A percentile compares a stretch with the other conserved stretches of the same genome.
Conservation (phyloP, 2,113 vertebrate genomes). For the Alexandromys fortis region DNA sequence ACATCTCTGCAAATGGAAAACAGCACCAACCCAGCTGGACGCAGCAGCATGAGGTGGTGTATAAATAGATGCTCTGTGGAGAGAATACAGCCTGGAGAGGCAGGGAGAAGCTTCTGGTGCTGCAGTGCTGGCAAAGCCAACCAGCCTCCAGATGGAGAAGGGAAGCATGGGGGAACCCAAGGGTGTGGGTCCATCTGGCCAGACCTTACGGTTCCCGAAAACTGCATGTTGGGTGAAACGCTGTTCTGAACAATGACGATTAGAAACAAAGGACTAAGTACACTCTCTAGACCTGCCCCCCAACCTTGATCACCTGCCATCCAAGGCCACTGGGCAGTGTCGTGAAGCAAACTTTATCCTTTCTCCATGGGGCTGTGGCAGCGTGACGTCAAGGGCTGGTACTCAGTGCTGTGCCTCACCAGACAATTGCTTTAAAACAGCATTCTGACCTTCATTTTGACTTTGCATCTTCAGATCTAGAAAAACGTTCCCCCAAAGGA, state of each 20-base stretch:
- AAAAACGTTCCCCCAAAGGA: background rate
- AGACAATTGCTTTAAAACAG: background rate
- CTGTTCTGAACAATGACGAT: background rate
- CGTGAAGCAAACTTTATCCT: background rate
- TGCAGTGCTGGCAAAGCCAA: conserved; percentile 11
- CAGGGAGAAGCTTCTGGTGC: conserved; percentile 58
- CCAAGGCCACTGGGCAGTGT: background rate
- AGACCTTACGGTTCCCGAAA: background rate
- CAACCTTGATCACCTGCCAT: background rate
- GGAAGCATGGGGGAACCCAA: conserved; percentile 11
- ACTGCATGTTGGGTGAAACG: conserved; percentile 29
- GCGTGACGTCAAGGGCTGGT: background rate
- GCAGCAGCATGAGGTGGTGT: conserved; percentile 38
- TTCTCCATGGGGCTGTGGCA: background rate
- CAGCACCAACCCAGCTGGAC: conserved; percentile 50
- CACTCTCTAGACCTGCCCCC: background rate
- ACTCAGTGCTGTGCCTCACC: background rate
- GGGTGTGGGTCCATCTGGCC: conserved; percentile 70
- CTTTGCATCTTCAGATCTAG: background rate
- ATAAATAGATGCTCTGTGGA: conserved; percentile 67
- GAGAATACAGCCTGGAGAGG: background rate
- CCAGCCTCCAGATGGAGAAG: conserved; percentile 76
- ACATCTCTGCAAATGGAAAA: conserved; percentile 38
- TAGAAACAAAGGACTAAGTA: background rate
- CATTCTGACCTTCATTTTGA: conserved; percentile 19